phyloP scores from a whole-genome alignment of 2,797 vertebrate genomes.

The Enteromius thamalakanensis region DNA sequence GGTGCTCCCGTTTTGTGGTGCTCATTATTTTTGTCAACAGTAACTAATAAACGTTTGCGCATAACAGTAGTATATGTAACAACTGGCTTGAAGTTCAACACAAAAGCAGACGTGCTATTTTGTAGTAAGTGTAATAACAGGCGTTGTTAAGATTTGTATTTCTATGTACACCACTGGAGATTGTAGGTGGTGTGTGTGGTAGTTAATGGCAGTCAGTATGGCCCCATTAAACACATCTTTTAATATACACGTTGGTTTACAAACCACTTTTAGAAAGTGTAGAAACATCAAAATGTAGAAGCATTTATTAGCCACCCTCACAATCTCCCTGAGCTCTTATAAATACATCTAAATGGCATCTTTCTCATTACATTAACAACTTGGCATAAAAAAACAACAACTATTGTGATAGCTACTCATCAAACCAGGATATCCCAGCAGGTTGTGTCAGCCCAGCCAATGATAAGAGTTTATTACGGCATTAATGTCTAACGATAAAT shows the following conservation, averaged over 20 bases:
- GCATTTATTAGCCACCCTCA: conserved; percentile 44
- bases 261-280: not conserved
- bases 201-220: not conserved
- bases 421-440: conserved; percentile 35
- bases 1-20: conserved; percentile 7
- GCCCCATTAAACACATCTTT: not conserved
- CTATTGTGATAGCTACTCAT: conserved; percentile 36
- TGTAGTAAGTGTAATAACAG: conserved; percentile 1
- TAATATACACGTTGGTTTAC: not conserved
- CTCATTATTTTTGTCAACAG: conserved; percentile 15
- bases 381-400: conserved; percentile 45
- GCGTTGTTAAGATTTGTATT: conserved; percentile 13
- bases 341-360: conserved; percentile 12
- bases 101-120: not conserved
- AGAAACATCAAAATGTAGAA: conserved; percentile 25
- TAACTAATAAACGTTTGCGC: not conserved
- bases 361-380: conserved; percentile 48
- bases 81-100: not conserved
- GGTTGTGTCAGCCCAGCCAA: conserved; percentile 28
- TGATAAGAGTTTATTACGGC: conserved; percentile 25
- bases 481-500: conserved; percentile 18
- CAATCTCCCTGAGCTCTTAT: conserved; percentile 32
- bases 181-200: conserved; percentile 12
- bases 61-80: not conserved
- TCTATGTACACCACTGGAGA: not conserved